Percentiles rank a stretch among this genome's conserved stretches.
Conservation (phyloP, 2,113 vertebrate species). For the Maccullochella peelii region DNA sequence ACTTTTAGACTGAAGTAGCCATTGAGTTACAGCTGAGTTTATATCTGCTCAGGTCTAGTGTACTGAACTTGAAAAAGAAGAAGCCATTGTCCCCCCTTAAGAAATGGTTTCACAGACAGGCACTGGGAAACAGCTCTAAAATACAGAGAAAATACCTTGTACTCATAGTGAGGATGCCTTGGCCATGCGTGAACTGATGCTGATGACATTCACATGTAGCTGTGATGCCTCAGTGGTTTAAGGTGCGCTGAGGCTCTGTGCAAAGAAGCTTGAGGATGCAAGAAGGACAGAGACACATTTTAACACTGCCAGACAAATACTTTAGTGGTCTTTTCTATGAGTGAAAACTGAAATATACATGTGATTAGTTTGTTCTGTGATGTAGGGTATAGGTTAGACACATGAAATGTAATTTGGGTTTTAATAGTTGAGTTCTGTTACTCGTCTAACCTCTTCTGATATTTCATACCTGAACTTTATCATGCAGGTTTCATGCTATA, state of each 20-base stretch:
- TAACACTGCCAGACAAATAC: slow-evolving; percentile 53
- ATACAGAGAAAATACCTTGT: slow-evolving; percentile 52
- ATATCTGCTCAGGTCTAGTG: slow-evolving; percentile 37
- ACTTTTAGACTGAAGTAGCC: slow-evolving; percentile 33
- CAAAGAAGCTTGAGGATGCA: slow-evolving; percentile 49
- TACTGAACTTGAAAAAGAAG: slow-evolving; percentile 68
- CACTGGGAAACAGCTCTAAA: slow-evolving; percentile 44
- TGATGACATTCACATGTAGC: slow-evolving; percentile 81
- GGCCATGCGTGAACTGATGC: slow-evolving; percentile 77
- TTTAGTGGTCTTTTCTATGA: slow-evolving; percentile 32
- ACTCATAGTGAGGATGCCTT: slow-evolving; percentile 52
- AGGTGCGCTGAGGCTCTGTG: slow-evolving; percentile 56
- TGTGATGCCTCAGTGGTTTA: slow-evolving; percentile 65
- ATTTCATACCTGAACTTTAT: too few relatives aligned
- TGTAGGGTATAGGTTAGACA: neutral
- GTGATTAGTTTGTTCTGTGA: neutral
- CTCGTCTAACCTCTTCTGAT: neutral
- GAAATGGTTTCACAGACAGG: slow-evolving; percentile 61
- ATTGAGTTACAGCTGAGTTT: slow-evolving; percentile 45
- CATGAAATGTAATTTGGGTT: neutral
- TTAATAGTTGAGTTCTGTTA: neutral
- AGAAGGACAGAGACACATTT: slow-evolving; percentile 45
- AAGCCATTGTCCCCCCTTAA: slow-evolving; percentile 41
- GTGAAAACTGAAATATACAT: slow-evolving; percentile 22
- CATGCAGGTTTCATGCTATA: too few relatives aligned